Percentiles rank a stretch among this genome's conserved stretches.
Conservation (phyloP, 2,113 vertebrate species). For the Nothocercus julius region DNA sequence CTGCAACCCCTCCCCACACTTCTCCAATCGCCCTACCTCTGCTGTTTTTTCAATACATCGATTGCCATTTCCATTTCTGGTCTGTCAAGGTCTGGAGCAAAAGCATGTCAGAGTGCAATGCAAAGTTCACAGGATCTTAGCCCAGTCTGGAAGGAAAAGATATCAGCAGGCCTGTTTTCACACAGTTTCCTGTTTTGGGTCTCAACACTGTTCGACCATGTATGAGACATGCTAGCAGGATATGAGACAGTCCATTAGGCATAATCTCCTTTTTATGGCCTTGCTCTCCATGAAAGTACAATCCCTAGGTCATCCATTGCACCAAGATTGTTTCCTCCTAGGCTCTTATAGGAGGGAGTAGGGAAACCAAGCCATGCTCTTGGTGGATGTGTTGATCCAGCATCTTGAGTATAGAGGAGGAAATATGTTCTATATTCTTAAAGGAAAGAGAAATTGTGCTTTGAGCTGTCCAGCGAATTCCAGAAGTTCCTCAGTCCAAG, state of each 20-base stretch:
- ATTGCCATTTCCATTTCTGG: not conserved
- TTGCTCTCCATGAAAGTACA: fast-evolving
- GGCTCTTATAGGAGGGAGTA: not conserved
- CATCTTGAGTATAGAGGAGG: not conserved
- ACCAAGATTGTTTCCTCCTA: not conserved
- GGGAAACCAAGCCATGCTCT: not conserved
- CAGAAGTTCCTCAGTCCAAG: not conserved
- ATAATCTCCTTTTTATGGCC: fast-evolving
- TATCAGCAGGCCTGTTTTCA: not conserved
- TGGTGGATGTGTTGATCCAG: not conserved
- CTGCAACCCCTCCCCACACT: fast-evolving
- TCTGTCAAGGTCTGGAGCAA: not conserved
- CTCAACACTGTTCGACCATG: fast-evolving
- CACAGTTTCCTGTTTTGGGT: not conserved
- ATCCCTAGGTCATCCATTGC: not conserved
- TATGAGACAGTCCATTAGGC: fast-evolving
- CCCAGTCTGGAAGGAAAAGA: not conserved
- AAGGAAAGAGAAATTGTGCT: not conserved
- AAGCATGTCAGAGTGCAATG: not conserved
- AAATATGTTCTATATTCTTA: not conserved
- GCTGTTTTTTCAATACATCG: not conserved
- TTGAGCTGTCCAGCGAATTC: not conserved
- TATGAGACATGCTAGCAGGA: not conserved
- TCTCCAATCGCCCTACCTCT: fast-evolving
- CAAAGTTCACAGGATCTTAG: not conserved